phyloP scores from a whole-genome alignment of 2,797 vertebrate species.

The Acrossocheilus wenchowensis region DNA sequence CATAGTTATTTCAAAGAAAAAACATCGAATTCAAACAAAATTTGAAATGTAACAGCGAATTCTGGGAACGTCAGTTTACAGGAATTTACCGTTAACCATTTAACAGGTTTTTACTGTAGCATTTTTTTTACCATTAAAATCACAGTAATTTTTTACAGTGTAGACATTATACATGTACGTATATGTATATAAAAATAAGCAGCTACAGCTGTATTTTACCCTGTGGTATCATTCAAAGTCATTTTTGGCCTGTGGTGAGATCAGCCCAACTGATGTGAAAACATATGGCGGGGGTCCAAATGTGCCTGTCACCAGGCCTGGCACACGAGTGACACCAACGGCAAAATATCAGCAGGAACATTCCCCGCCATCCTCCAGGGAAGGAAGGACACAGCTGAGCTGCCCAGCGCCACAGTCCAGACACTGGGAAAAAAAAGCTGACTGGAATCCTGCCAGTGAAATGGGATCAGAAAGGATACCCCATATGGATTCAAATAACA shows the following conservation, averaged over 20 bases:
- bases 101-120: no score
- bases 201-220: background rate
- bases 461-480: background rate
- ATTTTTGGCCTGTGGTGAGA: constrained; percentile 35
- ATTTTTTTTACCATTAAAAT: no score
- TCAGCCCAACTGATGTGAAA: constrained; percentile 47
- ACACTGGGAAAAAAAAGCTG: background rate
- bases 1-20: no score
- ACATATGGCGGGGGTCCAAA: constrained; percentile 55
- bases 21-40: no score
- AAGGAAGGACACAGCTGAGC: constrained; percentile 47
- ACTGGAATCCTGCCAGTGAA: constrained; percentile 38
- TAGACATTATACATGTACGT: background rate
- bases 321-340: constrained; percentile 48
- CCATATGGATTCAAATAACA: constrained; percentile 43
- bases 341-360: constrained; percentile 42
- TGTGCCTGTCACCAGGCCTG: constrained; percentile 51
- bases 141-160: no score
- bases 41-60: no score
- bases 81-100: no score
- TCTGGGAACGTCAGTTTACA: no score
- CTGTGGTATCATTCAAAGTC: constrained; percentile 43
- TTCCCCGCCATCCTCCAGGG: constrained; percentile 40
- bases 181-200: background rate
- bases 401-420: constrained; percentile 29